Conservation (phyloP, 2,797 vertebrate species). For the Enoplosus armatus region DNA sequence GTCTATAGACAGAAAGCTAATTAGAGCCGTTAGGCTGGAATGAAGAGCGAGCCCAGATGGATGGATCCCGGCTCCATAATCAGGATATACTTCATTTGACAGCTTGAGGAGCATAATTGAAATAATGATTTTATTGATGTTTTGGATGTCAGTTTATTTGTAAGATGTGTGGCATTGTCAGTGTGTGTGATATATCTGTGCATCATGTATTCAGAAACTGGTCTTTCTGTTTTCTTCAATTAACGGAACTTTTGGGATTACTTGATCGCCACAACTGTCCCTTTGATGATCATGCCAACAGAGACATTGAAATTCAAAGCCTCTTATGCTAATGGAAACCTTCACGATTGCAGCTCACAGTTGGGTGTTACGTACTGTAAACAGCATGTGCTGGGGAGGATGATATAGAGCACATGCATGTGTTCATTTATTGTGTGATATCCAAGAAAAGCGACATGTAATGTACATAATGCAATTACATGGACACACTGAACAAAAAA, state of each 20-base stretch:
- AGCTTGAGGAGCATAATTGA: conserved; percentile 73
- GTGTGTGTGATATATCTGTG: not conserved
- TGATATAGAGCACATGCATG: conserved; percentile 46
- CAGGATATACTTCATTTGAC: conserved; percentile 78
- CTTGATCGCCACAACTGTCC: conserved; percentile 20
- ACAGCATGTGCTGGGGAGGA: conserved; percentile 54
- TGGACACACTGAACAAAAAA: conserved; percentile 44
- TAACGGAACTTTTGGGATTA: conserved; percentile 50
- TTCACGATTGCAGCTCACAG: conserved; percentile 43
- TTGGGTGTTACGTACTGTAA: conserved; percentile 43
- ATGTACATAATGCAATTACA: conserved; percentile 75
- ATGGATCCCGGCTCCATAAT: conserved; percentile 74
- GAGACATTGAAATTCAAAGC: conserved; percentile 64
- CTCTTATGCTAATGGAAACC: conserved; percentile 63
- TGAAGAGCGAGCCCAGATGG: conserved; percentile 73
- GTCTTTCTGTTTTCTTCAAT: conserved; percentile 23
- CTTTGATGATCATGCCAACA: conserved; percentile 61
- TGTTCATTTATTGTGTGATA: conserved; percentile 64
- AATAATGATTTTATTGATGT: conserved; percentile 75
- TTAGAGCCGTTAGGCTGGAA: conserved; percentile 76
- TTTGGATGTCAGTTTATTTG: conserved; percentile 55
- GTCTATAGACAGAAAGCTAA: conserved; percentile 83
- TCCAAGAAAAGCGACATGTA: conserved; percentile 54
- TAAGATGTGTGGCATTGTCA: conserved; percentile 27
- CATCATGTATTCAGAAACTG: not conserved